phyloP scores from a whole-genome alignment of 2,888 invertebrate genomes.

The Ceratothoa steindachneri region DNA sequence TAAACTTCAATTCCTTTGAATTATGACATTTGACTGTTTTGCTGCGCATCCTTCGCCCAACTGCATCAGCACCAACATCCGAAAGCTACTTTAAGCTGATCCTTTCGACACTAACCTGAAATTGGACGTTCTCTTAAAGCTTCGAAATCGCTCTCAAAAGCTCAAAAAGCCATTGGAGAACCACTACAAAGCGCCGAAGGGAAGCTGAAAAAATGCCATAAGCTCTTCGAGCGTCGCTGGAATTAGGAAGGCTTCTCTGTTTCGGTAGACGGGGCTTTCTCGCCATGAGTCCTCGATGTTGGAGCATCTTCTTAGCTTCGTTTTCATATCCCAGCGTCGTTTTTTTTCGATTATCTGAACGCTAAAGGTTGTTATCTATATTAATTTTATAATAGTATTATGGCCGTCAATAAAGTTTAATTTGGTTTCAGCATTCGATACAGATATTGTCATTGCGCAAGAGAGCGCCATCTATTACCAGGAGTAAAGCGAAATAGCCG shows the following conservation, averaged over 20 bases:
- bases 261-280: neutral
- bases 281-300: no score
- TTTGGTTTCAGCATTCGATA: neutral
- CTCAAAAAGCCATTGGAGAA: slow-evolving; percentile 12
- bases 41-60: no score
- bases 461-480: no score
- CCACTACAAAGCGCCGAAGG: slow-evolving; percentile 1
- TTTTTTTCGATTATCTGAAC: slow-evolving; percentile 7
- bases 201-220: slow-evolving; percentile 11
- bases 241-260: slow-evolving; percentile 1
- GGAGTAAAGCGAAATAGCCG: no score
- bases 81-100: slow-evolving; percentile 10
- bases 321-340: no score
- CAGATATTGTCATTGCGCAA: neutral
- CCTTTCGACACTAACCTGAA: slow-evolving; percentile 15
- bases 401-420: slow-evolving; percentile 3
- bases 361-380: slow-evolving; percentile 13
- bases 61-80: slow-evolving; percentile 1
- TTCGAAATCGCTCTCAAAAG: slow-evolving; percentile 12
- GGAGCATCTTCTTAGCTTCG: neutral
- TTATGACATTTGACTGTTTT: no score
- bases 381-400: slow-evolving; percentile 9
- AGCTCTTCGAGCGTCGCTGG: slow-evolving; percentile 6
- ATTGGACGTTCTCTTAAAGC: slow-evolving; percentile 7
- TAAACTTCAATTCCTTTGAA: no score